A percentile compares a stretch with the other conserved stretches of the same genome.
phyloP scores from a whole-genome alignment of 2,113 vertebrate genomes.

The Cervus canadensis region DNA sequence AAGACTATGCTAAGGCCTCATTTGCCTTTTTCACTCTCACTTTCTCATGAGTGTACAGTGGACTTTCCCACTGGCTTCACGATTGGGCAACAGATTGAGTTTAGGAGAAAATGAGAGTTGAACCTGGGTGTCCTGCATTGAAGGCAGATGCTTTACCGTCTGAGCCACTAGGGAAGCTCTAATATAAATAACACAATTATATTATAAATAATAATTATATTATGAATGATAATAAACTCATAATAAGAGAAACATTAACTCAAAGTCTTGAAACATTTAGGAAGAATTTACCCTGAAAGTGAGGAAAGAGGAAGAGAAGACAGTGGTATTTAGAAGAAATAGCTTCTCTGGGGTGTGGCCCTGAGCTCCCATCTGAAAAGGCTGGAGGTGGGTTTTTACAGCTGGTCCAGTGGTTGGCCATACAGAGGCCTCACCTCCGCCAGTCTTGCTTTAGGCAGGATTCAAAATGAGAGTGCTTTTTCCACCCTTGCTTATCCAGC shows the following conservation, averaged over 20 bases:
- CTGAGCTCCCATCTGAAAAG: not conserved
- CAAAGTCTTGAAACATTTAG: not conserved
- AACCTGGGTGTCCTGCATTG: not conserved
- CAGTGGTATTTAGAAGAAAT: not conserved
- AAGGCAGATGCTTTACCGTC: not conserved
- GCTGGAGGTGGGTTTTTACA: not conserved
- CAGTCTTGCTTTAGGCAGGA: not conserved
- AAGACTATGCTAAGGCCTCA: not conserved
- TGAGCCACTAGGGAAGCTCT: not conserved
- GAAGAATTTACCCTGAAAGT: not conserved
- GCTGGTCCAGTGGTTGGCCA: not conserved
- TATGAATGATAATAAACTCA: not conserved
- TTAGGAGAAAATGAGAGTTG: not conserved
- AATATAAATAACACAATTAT: not conserved
- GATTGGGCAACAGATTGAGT: not conserved
- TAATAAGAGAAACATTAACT: not conserved
- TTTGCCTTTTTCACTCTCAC: not conserved
- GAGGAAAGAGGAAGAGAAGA: not conserved
- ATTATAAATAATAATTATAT: not conserved
- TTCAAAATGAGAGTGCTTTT: not conserved
- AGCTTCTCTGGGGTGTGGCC: not conserved
- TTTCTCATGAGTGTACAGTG: accelerated
- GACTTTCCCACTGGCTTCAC: not conserved
- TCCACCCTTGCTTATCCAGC: not conserved
- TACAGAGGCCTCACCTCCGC: accelerated